These are phyloP conservation scores for Aphrophora alni DNA, from an alignment of 2,888 invertebrate species.

Conservation along the genomic window DNA sequence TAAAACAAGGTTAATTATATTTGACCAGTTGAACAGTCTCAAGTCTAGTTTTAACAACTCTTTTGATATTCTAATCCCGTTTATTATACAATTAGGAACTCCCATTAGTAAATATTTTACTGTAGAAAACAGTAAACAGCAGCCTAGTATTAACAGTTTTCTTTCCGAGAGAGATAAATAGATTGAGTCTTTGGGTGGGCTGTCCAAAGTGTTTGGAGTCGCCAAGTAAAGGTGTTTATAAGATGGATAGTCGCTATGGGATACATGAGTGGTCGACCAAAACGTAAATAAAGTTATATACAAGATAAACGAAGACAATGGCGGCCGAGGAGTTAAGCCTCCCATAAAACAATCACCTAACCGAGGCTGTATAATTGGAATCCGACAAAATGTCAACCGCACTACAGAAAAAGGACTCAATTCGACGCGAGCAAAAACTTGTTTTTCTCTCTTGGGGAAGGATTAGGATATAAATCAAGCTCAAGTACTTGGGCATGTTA, in stretches of 20 bases:
- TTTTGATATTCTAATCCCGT: no score
- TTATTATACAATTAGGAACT: no score
- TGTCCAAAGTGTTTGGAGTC: neutral
- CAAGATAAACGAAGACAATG: neutral
- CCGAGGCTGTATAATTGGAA: neutral
- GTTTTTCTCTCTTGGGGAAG: neutral
- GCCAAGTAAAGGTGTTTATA: neutral
- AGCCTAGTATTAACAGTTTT: no score
- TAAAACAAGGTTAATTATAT: no score
- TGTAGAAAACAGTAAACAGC: no score
- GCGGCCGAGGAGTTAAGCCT: neutral
- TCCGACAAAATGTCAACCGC: neutral
- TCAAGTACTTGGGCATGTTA: neutral
- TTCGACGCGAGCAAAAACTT: neutral
- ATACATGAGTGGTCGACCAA: neutral
- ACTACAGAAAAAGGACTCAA: conserved; percentile 3
- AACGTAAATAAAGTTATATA: neutral
- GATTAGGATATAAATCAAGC: conserved; percentile 5
- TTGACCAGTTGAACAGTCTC: no score
- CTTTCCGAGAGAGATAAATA: neutral
- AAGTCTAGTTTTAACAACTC: no score
- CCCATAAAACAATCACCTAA: neutral
- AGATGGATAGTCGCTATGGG: neutral
- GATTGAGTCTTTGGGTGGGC: neutral
- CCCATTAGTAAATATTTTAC: no score